Conservation (phyloP, 2,797 vertebrate species). For the Apogon talboti region DNA sequence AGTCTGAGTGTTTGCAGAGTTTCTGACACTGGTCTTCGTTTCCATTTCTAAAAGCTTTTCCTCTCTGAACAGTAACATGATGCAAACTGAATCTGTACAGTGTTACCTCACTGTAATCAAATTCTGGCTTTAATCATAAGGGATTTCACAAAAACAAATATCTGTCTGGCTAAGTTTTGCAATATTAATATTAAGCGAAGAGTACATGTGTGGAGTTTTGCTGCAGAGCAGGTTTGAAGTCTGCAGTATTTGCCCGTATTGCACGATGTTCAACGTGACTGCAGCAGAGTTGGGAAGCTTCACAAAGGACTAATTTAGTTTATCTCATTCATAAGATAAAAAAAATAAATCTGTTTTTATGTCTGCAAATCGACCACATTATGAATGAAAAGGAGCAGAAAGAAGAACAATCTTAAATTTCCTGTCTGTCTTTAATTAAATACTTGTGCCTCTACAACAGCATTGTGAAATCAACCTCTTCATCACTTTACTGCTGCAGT, state of each 20-base stretch:
- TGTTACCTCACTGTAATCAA: background rate
- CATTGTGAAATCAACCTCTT: no score
- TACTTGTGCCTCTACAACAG: no score
- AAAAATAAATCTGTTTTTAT: no score
- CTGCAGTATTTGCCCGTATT: background rate
- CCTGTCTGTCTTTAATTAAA: no score
- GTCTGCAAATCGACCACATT: no score
- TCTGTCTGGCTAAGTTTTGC: background rate
- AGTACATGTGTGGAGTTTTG: background rate
- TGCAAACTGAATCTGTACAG: background rate
- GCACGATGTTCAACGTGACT: no score
- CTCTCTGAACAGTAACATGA: background rate
- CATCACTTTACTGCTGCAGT: no score
- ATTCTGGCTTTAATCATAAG: constrained; percentile 1
- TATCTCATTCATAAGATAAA: no score
- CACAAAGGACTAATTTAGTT: no score
- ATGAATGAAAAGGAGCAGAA: no score
- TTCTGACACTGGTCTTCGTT: constrained; percentile 17
- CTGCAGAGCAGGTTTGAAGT: background rate
- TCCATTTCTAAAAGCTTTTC: constrained; percentile 10
- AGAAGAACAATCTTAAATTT: no score
- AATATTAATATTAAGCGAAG: background rate
- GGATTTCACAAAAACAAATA: background rate
- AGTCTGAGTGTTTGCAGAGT: constrained; percentile 34
- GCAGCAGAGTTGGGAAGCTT: no score